phyloP scores from a whole-genome alignment of 2,888 invertebrate genomes.

The Apamea anceps region DNA sequence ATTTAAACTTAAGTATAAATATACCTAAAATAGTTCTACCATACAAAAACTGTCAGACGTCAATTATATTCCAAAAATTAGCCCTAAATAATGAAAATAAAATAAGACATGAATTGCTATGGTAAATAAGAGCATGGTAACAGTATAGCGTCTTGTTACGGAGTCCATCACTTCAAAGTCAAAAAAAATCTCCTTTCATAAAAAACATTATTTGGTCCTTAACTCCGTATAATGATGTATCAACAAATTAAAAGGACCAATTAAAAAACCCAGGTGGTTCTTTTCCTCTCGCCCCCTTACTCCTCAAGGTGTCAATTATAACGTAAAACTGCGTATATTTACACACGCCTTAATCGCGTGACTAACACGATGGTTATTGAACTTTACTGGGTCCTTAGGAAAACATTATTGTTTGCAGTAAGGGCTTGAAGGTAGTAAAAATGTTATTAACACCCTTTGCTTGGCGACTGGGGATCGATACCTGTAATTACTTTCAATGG shows the following conservation, averaged over 20 bases:
- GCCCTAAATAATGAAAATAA: too few relatives aligned
- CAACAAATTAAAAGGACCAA: background rate
- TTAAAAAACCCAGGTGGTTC: background rate
- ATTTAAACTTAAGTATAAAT: too few relatives aligned
- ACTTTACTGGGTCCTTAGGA: slow-evolving; percentile 27
- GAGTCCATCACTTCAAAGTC: background rate
- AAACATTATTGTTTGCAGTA: slow-evolving; percentile 55
- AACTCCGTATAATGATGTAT: background rate
- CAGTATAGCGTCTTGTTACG: background rate
- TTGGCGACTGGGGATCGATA: slow-evolving; percentile 36
- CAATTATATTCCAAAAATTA: too few relatives aligned
- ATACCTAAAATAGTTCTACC: too few relatives aligned
- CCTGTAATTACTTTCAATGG: slow-evolving; percentile 32
- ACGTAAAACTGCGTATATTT: slow-evolving; percentile 44
- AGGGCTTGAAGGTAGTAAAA: slow-evolving; percentile 40
- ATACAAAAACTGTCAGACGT: too few relatives aligned
- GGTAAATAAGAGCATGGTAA: background rate
- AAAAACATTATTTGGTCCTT: background rate
- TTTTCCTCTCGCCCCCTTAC: background rate
- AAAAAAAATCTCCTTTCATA: background rate
- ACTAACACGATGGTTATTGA: slow-evolving; percentile 48
- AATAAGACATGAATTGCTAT: background rate
- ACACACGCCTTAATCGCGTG: slow-evolving; percentile 58
- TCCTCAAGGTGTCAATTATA: slow-evolving; percentile 55
- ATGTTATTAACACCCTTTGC: slow-evolving; percentile 44